Evolutionary conservation across 2,797 vertebrate genomes (phyloP), one percentile per base, ranked within the genome.

Genomic region (Acomys russatus): DNA sequence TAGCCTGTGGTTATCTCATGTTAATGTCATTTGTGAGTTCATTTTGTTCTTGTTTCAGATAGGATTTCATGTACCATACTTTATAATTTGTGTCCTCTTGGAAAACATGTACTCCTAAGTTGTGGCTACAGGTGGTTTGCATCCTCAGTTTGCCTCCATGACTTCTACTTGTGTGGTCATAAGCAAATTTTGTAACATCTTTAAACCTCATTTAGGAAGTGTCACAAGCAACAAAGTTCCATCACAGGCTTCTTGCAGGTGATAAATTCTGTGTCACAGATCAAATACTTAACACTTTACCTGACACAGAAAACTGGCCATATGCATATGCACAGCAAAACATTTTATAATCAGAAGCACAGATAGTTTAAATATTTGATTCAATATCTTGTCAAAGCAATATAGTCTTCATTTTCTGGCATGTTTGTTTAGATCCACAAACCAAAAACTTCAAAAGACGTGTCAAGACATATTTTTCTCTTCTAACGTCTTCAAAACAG

Each of bases 401-500:
- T 92, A 93, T 92, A 61, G 54, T 92, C 95, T 95, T 98, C 96
- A 94, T 97, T 97, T 97, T 94, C 91, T 49, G 86, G 79, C 94
- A 91, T 1, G 10, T 88, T 88, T 96, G 92, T 95, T 97, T 94
- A 83, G 74, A 97, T 92, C 94, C 96, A 97, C 97, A 98, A 98
- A 94, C 95, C 96, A 97, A 80, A 35, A 98, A 95, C 95, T 97
- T 96, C 89, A 96, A 97, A 98, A 98, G 96, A 98, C 98, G 98
- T 96, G 92, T 78, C 54, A 90, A 97, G 95, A 97, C 95, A 96
- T 85, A 98, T 97, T 97, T 97, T 88, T 80, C 30, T 97, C 70
- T 91, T 97, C 82, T 89, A 76, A 91, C 88, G 92, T 98, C 17
- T 0, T 97, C 78, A 96, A 96, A 98, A 97, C 83, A 97, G 96